Evolutionary conservation across 1,140 invertebrate species (phyloP), one percentile per base, ranked within the genome.

Genomic region (Bombus sylvicola): DNA sequence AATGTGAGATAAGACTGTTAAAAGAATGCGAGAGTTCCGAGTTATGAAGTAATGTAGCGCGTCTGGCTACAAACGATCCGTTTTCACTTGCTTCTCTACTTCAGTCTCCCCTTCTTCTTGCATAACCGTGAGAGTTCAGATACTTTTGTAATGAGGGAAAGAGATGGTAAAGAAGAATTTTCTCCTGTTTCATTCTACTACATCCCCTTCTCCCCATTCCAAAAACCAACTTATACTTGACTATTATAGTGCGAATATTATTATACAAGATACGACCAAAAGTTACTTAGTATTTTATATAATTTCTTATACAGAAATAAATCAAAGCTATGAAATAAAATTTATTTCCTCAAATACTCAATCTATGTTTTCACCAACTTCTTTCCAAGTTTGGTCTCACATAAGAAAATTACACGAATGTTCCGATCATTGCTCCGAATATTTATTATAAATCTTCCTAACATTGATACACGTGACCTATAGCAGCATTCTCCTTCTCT

Each of bases 51-150:
- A 34, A 59, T 18, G 47, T 59, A 76, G 34, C 74, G 31, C 31
- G 74, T 76, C 74, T 59, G 53, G 59, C 74, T 76, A 76, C 74
- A 39, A 59, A 76, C 74, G 74, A 76, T 76, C 74, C 34, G 74
- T 76, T 59, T 76, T 76, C 53, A 76, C 74, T 76, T 76, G 47
- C 74, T 10, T 13, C 47, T 28, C 22, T 10, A 75, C 31, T 57
- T 75, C 47, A 34, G 22, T 5, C 18, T 75, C 47, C 73, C 73
- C 13, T 53, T 75, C 47, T 66, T n/a, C 64, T 31, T 13, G 74
- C 41, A 25, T 34, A 39, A 5, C 25, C 74, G 53, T 59, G 74
- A 76, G 37, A 76, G 18, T 76, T 76, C 53, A 59, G 25, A 76
- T 37, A 76, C 74, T 59, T 76, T 59, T 34, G 34, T 59, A 76